Evolutionary conservation across 2,113 vertebrate genomes (phyloP), one percentile per base, ranked within the genome.

Genomic region (Eretmochelys imbricata): DNA sequence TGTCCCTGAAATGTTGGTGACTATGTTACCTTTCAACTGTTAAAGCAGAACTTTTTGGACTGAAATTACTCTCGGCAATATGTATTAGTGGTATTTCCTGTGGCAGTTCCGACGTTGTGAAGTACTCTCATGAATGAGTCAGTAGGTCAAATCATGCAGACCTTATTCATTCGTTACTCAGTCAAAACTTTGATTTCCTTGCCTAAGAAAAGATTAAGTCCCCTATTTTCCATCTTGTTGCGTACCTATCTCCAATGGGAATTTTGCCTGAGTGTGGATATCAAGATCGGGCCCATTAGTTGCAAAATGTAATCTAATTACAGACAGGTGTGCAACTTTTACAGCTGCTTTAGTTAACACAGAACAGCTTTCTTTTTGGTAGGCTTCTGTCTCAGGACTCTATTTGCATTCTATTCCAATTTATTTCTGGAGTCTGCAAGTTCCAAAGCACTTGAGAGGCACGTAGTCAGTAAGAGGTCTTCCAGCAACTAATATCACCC

Each of bases 61-160:
- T 51, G 83, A 83, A 92, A 87, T 84, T 80, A 69, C 80, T 87
- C 46, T 69, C 48, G 81, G 94, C 81, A 54, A 76, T 1, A 17
- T 78, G 2, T 53, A 79, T 3, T 79, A 17, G 19, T 51, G 65
- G 84, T 82, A 75, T 48, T 90, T 62, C 16, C 31, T 86, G 82
- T 80, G 87, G 55, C 0, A 10, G 57, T 78, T 89, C 80, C 82
- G 84, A 89, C 49, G 48, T 55, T 84, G 22, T 48, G 69, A 89
- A 87, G 31, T 12, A 79, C 6, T 0, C 0, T 76, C 78, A 78
- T 50, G 8, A 24, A 5, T 2, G 7, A 51, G 38, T 59, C 38
- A 5, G 1, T 38, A 27, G 62, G 22, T 2, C 11, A 35, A 2
- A 2, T 3, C 1, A 1, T 5, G 2, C 29, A 1, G 1, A 7